These are phyloP conservation scores for Orthosia gracilis DNA, from an alignment of 2,888 invertebrate species.

Conservation along the genomic window DNA sequence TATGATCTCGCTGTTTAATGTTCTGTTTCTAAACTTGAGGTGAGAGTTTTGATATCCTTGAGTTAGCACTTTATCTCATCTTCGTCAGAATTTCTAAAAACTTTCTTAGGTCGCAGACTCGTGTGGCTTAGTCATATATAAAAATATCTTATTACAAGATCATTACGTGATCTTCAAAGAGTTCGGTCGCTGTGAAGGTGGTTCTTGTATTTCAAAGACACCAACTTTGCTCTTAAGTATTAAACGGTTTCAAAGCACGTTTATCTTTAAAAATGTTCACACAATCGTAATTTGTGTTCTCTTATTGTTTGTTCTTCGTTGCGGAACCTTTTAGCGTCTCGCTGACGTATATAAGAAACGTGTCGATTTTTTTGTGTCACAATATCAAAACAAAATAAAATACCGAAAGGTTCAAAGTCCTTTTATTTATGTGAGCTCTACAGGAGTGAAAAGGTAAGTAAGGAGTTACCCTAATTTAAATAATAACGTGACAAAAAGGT, in stretches of 20 bases:
- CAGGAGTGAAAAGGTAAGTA: conserved; percentile 4
- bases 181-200: conserved; percentile 32
- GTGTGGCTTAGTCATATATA: conserved; percentile 53
- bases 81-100: conserved; percentile 29
- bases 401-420: conserved; percentile 11
- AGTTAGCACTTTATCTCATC: conserved; percentile 14
- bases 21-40: background rate
- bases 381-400: conserved; percentile 33
- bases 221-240: conserved; percentile 53
- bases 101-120: conserved; percentile 18
- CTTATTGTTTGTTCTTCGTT: conserved; percentile 34
- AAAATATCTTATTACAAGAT: conserved; percentile 65
- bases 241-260: conserved; percentile 50
- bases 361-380: conserved; percentile 31
- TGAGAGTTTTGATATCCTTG: conserved; percentile 44
- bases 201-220: conserved; percentile 62
- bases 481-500: conserved; percentile 35
- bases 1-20: background rate
- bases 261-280: conserved; percentile 46
- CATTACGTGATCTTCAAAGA: conserved; percentile 65
- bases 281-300: conserved; percentile 51
- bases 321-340: conserved; percentile 22
- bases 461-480: conserved; percentile 48
- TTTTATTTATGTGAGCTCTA: background rate
- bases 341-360: conserved; percentile 19